Evolutionary conservation across 2,797 vertebrate genomes (phyloP).

Genomic region (Pelochelys cantorii): DNA sequence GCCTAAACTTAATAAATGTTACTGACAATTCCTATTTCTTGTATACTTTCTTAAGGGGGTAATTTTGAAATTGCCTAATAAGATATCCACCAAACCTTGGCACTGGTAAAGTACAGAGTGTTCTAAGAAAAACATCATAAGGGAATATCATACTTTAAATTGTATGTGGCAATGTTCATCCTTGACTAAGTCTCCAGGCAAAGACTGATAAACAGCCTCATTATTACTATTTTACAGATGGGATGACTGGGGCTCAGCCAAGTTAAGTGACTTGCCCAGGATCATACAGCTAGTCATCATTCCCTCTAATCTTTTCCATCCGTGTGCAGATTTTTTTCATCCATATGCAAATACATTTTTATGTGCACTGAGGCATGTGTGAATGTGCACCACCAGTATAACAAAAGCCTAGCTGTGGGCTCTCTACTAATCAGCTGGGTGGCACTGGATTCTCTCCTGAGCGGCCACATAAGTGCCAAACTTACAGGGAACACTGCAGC

Average conservation of each 20-base stretch:
- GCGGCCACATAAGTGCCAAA: too few species aligned
- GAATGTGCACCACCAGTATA: too few species aligned
- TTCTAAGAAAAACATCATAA: not conserved
- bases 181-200: not conserved
- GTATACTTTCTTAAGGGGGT: not conserved
- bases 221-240: accelerated
- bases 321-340: too few species aligned
- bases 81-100: not conserved
- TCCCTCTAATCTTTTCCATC: too few species aligned
- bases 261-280: not conserved
- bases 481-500: too few species aligned
- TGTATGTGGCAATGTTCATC: not conserved
- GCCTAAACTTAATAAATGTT: not conserved
- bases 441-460: too few species aligned
- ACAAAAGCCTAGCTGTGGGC: too few species aligned
- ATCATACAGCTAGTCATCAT: not conserved
- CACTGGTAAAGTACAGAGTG: not conserved
- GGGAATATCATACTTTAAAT: not conserved
- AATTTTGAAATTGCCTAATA: not conserved
- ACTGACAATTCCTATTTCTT: not conserved
- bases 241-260: not conserved
- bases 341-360: too few species aligned
- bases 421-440: too few species aligned
- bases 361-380: too few species aligned
- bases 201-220: not conserved